Evolutionary conservation across 2,797 vertebrate species (phyloP), one percentile per base, ranked within the genome.

Genomic region (Sternarchorhynchus goeldii): DNA sequence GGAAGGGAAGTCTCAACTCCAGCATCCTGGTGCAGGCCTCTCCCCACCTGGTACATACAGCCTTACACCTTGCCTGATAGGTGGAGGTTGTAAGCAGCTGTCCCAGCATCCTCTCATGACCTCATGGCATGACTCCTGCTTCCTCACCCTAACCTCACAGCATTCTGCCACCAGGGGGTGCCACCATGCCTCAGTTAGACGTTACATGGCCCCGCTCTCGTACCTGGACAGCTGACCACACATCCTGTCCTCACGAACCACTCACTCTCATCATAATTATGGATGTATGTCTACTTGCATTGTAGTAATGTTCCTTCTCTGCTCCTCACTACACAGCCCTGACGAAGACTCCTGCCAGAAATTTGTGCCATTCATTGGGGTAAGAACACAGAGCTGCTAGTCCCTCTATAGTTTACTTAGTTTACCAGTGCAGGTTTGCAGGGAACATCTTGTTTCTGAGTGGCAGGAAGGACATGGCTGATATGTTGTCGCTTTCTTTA

Each of bases 271-370:
- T 25, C 31, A 18, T 75, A 57, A 59, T 10, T 1, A 55, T 25
- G 50, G 29, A 58, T 18, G 2, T 16, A 31, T 25, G 65, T 34
- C 12, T 32, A 4, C 32, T 20, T 5, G 39, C 39, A 4, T 17
- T 10, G 6, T 25, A 16, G 57, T 80, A 34, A 82, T 29, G n/a
- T 29, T 56, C 20, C 31, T 20, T 72, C 31, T 36, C 16, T 75
- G 21, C 55, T 70, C 25, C 25, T 73, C 36, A 41, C 7, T 17
- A 53, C 25, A 76, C 80, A 85, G 84, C 82, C 84, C 84, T 32
- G 84, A 85, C n/a, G 84, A 85, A 64, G 84, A 85, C 65, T 85
- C 84, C 20, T 85, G 84, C 55, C 84, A 85, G 80, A 85, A 85
- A 80, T 85, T 85, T 36, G 84, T 85, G 45, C 84, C 84, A 0